These are phyloP conservation scores for Drosophila tsacasi DNA, from an alignment of 1,140 invertebrate species.

Conservation along the genomic window DNA sequence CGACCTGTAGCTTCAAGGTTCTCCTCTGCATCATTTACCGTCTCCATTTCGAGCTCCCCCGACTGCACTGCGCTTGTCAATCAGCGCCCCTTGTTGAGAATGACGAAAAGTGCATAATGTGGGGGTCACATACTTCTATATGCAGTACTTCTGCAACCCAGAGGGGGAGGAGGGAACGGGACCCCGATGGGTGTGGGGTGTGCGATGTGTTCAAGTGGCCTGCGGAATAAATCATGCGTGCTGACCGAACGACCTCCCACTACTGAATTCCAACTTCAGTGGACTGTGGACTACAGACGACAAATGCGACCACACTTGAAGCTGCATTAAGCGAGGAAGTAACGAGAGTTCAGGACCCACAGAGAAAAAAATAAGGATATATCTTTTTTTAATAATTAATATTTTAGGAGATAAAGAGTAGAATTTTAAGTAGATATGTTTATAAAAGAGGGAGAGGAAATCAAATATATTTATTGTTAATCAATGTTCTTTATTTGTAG, in stretches of 20 bases:
- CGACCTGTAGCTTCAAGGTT: constrained; percentile 15
- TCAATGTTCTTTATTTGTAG: neutral
- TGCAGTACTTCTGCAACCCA: neutral
- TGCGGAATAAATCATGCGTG: constrained; percentile 55
- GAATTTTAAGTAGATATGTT: neutral
- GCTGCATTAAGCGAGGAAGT: constrained; percentile 49
- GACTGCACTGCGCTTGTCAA: constrained; percentile 62
- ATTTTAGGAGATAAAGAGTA: fast-evolving
- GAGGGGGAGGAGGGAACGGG: neutral
- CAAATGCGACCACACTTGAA: constrained; percentile 66
- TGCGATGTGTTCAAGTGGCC: constrained; percentile 32
- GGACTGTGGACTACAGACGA: constrained; percentile 24
- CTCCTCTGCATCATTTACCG: constrained; percentile 17
- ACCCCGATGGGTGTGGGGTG: neutral
- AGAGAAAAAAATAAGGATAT: neutral
- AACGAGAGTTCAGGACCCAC: constrained; percentile 21
- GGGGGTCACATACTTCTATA: constrained; percentile 22
- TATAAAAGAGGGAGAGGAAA: neutral
- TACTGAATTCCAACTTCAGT: constrained; percentile 21
- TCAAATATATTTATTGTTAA: neutral
- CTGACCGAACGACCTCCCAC: constrained; percentile 74
- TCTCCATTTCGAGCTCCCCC: constrained; percentile 44
- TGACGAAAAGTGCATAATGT: constrained; percentile 67
- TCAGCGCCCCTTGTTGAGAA: constrained; percentile 71
- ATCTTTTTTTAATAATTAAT: neutral